Evolutionary conservation across 2,113 vertebrate species (phyloP), one percentile per base, ranked within the genome.

Genomic region (Bettongia penicillata): DNA sequence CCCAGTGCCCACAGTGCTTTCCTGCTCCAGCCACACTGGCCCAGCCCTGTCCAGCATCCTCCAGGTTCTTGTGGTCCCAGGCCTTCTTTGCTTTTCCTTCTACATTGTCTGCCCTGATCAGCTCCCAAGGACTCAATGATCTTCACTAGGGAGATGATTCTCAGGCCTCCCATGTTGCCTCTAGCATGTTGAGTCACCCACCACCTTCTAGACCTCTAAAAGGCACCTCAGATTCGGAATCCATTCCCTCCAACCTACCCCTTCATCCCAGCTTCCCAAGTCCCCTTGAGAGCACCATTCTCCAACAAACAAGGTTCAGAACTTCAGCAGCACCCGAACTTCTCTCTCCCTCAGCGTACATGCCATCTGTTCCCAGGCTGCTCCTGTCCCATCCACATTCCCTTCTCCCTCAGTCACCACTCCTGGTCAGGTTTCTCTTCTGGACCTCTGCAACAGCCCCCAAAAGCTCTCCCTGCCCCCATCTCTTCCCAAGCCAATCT

Each of bases 131-230:
- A 4, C 6, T 25, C 53, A 53, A 53, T 24, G 53, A 53, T 25
- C 22, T 53, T 53, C 53, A 25, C 53, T 8, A 25, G 53, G 53
- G 25, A 53, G 52, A 22, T 2, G 23, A 53, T 25, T 77, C 68
- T 43, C 16, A 8, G 68, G 16, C 37, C 37, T n/a, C 31, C 14
- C 1, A 61, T 3, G 9, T 31, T 9, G 5, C 31, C 53, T 23
- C 55, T 61, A 11, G 28, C 0, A 8, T 11, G 53, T 1, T 14
- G 31, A 31, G 37, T 8, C 4, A 37, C 61, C 61, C 37, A 12
- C 1, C 8, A 1, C 3, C 57, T 31, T 37, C 11, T 4, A 1
- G 31, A 37, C 68, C 2, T n/a, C 37, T 37, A 2, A 12, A 0
- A 31, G 57, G 26, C 57, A 0, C 57, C 28, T 61, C 28, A 57